Evolutionary conservation across 2,888 invertebrate genomes (phyloP).

Genomic region (Nomada lathburiana): DNA sequence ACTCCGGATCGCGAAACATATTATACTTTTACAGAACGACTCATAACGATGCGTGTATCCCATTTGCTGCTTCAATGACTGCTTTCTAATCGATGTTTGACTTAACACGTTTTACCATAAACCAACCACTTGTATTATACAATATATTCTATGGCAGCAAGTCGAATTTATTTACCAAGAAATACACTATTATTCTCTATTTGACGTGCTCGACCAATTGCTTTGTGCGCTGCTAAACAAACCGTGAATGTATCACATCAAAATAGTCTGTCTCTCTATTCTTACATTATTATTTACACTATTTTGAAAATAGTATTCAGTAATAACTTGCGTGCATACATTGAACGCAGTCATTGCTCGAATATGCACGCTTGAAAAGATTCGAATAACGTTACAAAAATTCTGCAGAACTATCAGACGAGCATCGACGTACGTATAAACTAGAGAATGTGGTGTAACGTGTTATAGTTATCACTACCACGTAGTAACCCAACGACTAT

Average conservation of each 20-base stretch:
- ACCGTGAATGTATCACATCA: neutral
- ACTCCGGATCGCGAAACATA: conserved; percentile 42
- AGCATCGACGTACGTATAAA: neutral
- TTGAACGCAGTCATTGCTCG: neutral
- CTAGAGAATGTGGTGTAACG: neutral
- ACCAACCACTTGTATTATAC: neutral
- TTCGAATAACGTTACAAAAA: neutral
- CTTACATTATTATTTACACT: neutral
- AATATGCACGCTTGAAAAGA: neutral
- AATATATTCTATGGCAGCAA: conserved; percentile 30
- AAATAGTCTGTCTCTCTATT: neutral
- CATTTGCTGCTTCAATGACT: conserved; percentile 43
- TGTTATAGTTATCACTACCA: neutral
- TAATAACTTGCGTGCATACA: neutral
- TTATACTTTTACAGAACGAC: conserved; percentile 37
- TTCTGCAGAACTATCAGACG: neutral
- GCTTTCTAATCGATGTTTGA: conserved; percentile 33
- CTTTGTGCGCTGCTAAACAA: neutral
- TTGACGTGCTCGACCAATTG: neutral
- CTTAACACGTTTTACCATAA: neutral
- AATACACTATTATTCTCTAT: conserved; percentile 3
- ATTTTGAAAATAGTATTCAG: neutral
- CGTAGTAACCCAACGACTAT: neutral
- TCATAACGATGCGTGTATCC: conserved; percentile 41
- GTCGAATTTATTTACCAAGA: conserved; percentile 25